phyloP scores from a whole-genome alignment of 2,113 vertebrate species.

The Tetrao urogallus region DNA sequence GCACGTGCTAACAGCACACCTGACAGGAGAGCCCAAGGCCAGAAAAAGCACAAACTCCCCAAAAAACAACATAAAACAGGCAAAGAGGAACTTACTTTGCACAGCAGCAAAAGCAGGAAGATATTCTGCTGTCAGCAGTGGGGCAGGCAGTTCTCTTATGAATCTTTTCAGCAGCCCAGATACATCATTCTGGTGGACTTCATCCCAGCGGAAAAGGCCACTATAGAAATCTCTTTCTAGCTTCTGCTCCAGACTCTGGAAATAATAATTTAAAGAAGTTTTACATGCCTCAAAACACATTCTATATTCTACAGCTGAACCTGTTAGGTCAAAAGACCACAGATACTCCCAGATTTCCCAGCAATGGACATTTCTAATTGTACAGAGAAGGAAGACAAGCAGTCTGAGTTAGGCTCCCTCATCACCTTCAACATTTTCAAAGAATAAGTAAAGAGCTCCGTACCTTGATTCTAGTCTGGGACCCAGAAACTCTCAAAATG shows the following conservation, averaged over 20 bases:
- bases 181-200: slow-evolving; percentile 88
- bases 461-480: slow-evolving; percentile 92
- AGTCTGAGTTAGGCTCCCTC: neutral
- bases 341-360: neutral
- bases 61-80: rapidly evolving
- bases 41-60: neutral
- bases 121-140: slow-evolving; percentile 89
- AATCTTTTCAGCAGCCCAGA: slow-evolving; percentile 91
- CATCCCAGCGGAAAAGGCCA: slow-evolving; percentile 85
- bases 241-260: slow-evolving; percentile 85
- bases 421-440: neutral
- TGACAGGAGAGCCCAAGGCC: neutral
- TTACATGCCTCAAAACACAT: neutral
- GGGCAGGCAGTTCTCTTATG: slow-evolving; percentile 88
- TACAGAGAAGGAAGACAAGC: neutral
- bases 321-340: neutral
- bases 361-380: rapidly evolving
- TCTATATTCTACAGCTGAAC: neutral
- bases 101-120: slow-evolving; percentile 90
- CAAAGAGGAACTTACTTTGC: slow-evolving; percentile 79
- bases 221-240: slow-evolving; percentile 87
- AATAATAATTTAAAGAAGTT: neutral
- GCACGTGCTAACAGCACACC: neutral
- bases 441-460: neutral
- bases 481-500: slow-evolving; percentile 90